phyloP scores from a whole-genome alignment of 2,113 vertebrate species.

The Takifugu flavidus region DNA sequence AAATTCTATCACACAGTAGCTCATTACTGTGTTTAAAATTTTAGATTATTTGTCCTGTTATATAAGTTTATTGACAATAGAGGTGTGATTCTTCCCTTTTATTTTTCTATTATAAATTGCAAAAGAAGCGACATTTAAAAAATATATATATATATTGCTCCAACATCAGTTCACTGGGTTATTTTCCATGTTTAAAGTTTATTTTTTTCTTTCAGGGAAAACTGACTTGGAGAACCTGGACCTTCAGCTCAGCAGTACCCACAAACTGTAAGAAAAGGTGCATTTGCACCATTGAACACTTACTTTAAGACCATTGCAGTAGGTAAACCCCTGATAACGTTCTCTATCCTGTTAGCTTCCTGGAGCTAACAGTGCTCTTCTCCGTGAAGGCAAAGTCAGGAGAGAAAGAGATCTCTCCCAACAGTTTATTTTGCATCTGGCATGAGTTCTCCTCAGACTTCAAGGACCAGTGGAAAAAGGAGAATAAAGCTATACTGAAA shows the following conservation, averaged over 20 bases:
- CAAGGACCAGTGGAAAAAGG: slow-evolving; percentile 97
- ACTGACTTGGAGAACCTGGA: slow-evolving; percentile 88
- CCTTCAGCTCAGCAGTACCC: slow-evolving; percentile 80
- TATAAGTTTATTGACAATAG: too few relatives aligned
- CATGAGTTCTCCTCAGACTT: slow-evolving; percentile 97
- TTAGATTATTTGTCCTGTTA: too few relatives aligned
- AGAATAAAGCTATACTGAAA: slow-evolving; percentile 93
- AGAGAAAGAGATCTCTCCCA: slow-evolving; percentile 92
- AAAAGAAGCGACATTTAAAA: too few relatives aligned
- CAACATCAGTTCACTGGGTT: too few relatives aligned
- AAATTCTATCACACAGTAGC: too few relatives aligned
- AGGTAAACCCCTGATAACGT: background rate
- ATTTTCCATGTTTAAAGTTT: background rate
- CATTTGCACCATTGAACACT: too few relatives aligned
- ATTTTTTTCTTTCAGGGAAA: slow-evolving; percentile 78
- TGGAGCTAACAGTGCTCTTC: slow-evolving; percentile 89
- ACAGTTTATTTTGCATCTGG: slow-evolving; percentile 92
- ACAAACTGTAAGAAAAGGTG: slow-evolving; percentile 82
- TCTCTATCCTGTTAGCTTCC: slow-evolving; percentile 77
- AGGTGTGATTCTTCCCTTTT: too few relatives aligned
- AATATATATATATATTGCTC: too few relatives aligned
- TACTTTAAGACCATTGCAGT: background rate
- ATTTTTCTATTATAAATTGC: too few relatives aligned
- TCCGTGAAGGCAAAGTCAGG: slow-evolving; percentile 91
- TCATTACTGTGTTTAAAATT: too few relatives aligned